Evolutionary conservation across 35 echinoderm and acorn worm species (phyloP), one percentile per base, ranked within the genome.

Genomic region (Amphiura filiformis): DNA sequence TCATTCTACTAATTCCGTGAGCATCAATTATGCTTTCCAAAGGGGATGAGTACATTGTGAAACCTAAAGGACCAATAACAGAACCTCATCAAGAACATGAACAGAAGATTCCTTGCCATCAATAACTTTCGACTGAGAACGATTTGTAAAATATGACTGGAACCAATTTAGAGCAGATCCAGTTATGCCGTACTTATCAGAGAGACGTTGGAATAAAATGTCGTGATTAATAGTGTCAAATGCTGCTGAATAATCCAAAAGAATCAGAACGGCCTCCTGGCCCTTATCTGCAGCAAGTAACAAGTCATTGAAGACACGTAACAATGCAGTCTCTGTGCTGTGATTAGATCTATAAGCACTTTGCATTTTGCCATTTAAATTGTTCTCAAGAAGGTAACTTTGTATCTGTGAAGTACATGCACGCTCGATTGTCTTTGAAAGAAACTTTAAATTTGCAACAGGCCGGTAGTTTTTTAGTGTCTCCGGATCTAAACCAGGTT

Each of bases 221-320:
- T 86, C 56, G 57, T 91, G 89, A 31, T 89, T 75, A 36, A 89
- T 76, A 30, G 78, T 93, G 52, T 93, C 80, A 85, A 89, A 93
- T 36, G 87, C 86, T 40, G 86, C 80, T 7, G 65, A 84, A 32
- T 91, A 89, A 78, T 93, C 91, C 34, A 93, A 80, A 33, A 93
- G 34, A 34, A 93, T 22, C 1, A 88, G 85, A 18, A 88, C 78
- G 30, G 79, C 35, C 28, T 92, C 76, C 35, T 88, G 41, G 34
- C 79, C 56, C 23, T 39, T 87, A 76, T 92, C 90, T 32, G 77
- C 34, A 65, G 90, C 84, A 64, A 81, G 78, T 35, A 92, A 37
- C 30, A 90, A 33, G 38, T 90, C 88, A 75, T 90, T 84, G n/a
- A 52, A 36, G 33, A 91, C 44, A 49, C 77, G 78, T 17, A 87